Base-by-base conservation (phyloP, 1,140 invertebrate species). In the Bombus haemorrhoidalis region DNA sequence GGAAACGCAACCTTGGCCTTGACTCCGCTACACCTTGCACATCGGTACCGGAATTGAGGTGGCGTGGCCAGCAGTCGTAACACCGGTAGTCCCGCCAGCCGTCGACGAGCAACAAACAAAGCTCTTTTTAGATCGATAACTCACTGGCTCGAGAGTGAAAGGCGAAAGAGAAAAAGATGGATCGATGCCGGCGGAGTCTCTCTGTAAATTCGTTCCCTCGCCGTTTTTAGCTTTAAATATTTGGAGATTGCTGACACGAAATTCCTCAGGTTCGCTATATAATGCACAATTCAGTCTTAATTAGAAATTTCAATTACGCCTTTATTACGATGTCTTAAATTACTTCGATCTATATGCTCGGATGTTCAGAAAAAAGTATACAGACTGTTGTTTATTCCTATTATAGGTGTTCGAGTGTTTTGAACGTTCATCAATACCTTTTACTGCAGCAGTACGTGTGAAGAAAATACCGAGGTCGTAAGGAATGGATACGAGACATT, bases 1-100 rank as follows among this genome's bases (percentile, higher is more conserved):
- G 81, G 74, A 79, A 78, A 87, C 68, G 64, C 76, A 85, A 87
- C 91, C 91, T 69, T 91, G 91, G 89, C 91, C 90, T 91, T 91
- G 84, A 80, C 88, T 85, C 75, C 53, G 64, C 62, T 74, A 72
- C 81, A 69, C 87, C 59, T 88, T 85, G 68, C 74, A 43, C 78
- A 66, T 82, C 77, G 82, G 71, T 76, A 87, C 82, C 79, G 66
- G 77, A 64, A 81, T 89, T 79, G 68, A 79, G 77, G 53, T 89
- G 80, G 88, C 85, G 81, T 89, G 85, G 64, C 73, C 68, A 43
- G 68, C 41, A 72, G 74, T 87, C 77, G 80, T 89, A 89, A 89
- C 53, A 71, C 76, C 83, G 80, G 66, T 68, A 41, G 84, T 47
- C 28, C 25, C 76, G 57, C 69, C 75, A 72, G 43, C 43, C n/a